These are phyloP conservation scores for Lacanobia oleracea DNA, from an alignment of 2,888 invertebrate genomes.

Conservation along the genomic window DNA sequence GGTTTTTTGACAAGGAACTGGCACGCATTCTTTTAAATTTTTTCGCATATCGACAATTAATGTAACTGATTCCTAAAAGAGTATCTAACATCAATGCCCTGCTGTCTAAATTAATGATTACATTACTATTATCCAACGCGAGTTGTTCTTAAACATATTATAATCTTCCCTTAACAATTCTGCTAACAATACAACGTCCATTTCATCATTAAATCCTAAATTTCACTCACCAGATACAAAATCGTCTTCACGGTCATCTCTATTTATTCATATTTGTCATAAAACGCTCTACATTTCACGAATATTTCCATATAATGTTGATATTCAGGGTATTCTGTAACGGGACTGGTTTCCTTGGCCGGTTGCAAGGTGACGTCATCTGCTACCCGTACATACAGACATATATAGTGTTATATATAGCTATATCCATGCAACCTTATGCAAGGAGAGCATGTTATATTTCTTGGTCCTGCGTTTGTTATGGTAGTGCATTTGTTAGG, in stretches of 20 bases:
- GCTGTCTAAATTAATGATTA: too few species aligned
- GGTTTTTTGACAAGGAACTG: too few species aligned
- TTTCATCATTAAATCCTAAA: too few species aligned
- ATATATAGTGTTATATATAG: constrained; percentile 6
- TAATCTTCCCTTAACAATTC: too few species aligned
- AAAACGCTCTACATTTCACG: constrained; percentile 25
- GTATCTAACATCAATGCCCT: too few species aligned
- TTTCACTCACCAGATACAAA: neutral
- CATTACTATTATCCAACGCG: too few species aligned
- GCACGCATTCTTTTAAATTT: too few species aligned
- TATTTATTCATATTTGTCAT: neutral
- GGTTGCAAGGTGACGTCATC: constrained; percentile 61
- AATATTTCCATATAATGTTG: constrained; percentile 36
- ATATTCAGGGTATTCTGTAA: constrained; percentile 55
- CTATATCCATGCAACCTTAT: constrained; percentile 44
- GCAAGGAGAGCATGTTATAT: constrained; percentile 59
- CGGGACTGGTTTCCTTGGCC: constrained; percentile 63
- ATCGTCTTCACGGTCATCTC: neutral
- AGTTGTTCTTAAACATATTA: too few species aligned
- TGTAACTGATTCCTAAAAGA: too few species aligned
- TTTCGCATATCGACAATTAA: too few species aligned
- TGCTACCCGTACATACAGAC: constrained; percentile 18
- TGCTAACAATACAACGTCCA: neutral
- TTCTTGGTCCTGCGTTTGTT: constrained; percentile 24
- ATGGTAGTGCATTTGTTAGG: neutral